Percentiles rank a stretch among this genome's conserved stretches.
Conservation (phyloP, 2,888 invertebrate species). For the Formica aserva region DNA sequence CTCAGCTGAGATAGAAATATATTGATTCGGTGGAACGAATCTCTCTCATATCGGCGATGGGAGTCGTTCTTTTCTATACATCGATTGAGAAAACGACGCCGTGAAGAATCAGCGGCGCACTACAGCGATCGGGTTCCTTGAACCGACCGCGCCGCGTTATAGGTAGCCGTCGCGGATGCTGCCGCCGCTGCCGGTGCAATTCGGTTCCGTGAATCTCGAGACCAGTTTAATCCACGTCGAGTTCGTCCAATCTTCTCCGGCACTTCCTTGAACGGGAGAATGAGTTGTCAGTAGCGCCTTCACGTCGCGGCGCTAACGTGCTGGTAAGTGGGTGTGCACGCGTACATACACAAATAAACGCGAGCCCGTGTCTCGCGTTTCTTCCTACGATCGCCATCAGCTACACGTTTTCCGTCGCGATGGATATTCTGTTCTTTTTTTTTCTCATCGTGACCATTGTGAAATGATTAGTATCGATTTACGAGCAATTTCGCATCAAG, state of each 20-base stretch:
- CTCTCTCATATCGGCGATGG: slow-evolving; percentile 6
- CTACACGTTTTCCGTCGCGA: slow-evolving; percentile 48
- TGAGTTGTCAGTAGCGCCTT: slow-evolving; percentile 73
- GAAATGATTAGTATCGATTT: slow-evolving; percentile 45
- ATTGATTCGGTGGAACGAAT: slow-evolving; percentile 46
- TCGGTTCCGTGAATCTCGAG: slow-evolving; percentile 74
- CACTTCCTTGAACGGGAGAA: slow-evolving; percentile 74
- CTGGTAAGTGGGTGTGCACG: slow-evolving; percentile 46
- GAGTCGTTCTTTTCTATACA: slow-evolving; percentile 35
- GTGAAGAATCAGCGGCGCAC: slow-evolving; percentile 63
- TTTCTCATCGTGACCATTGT: slow-evolving; percentile 55
- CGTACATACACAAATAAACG: slow-evolving; percentile 50
- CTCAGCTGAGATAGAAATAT: slow-evolving; percentile 50
- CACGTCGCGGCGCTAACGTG: slow-evolving; percentile 66
- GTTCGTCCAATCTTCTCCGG: slow-evolving; percentile 64
- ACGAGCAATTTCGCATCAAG: slow-evolving; percentile 19
- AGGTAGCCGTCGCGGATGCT: slow-evolving; percentile 65
- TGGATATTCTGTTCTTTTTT: slow-evolving; percentile 63
- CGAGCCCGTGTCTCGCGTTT: slow-evolving; percentile 37
- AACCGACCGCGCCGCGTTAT: slow-evolving; percentile 63
- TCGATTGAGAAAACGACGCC: slow-evolving; percentile 63
- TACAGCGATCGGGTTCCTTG: slow-evolving; percentile 69
- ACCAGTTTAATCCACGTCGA: slow-evolving; percentile 74
- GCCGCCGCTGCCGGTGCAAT: slow-evolving; percentile 60
- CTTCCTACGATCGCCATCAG: slow-evolving; percentile 54